These are phyloP conservation scores for Leptosomus discolor DNA, from an alignment of 2,113 vertebrate genomes.

Conservation along the genomic window DNA sequence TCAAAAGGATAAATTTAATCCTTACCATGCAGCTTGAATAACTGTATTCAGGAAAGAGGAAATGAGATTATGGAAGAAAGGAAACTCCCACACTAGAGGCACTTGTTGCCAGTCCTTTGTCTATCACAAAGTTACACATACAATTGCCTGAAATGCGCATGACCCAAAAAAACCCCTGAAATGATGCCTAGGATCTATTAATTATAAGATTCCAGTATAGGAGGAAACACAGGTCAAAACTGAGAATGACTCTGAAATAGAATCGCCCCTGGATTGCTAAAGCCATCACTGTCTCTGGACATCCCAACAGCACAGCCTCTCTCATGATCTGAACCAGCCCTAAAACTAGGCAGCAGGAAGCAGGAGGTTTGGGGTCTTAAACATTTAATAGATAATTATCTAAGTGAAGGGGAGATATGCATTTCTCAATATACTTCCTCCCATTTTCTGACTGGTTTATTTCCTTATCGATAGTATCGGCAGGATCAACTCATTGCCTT, in stretches of 20 bases:
- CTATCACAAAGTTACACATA: neutral
- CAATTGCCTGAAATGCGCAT: neutral
- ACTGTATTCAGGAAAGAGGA: neutral
- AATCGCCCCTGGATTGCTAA: neutral
- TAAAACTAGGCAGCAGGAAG: neutral
- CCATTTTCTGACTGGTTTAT: neutral
- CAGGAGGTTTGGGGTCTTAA: neutral
- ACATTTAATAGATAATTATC: neutral
- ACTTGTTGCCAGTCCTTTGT: neutral
- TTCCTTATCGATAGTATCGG: neutral
- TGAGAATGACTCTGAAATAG: neutral
- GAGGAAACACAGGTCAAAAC: neutral
- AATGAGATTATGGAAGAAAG: conserved; percentile 9
- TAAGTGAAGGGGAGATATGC: accelerated
- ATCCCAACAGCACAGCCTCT: neutral
- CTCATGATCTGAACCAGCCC: neutral
- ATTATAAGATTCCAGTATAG: neutral
- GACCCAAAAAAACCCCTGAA: neutral
- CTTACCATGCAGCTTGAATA: neutral
- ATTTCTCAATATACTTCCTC: neutral
- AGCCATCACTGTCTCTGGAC: neutral
- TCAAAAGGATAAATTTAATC: conserved; percentile 50
- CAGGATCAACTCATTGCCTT: neutral
- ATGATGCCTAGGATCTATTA: neutral
- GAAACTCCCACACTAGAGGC: neutral